These are phyloP conservation scores for Eumeta japonica DNA, from an alignment of 1,140 invertebrate genomes.

Conservation along the genomic window DNA sequence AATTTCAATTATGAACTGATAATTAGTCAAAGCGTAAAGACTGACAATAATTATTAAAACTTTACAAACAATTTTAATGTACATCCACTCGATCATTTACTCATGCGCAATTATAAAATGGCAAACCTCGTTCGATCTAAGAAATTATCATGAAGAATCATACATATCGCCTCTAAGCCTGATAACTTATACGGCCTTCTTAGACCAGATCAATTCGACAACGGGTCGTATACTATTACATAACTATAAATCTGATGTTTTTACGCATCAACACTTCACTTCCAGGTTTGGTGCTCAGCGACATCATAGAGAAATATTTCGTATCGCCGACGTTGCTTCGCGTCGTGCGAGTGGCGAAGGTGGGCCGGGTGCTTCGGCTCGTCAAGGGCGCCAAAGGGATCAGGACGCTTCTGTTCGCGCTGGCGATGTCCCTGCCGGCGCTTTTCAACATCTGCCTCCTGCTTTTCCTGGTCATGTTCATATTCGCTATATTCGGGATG, in stretches of 20 bases:
- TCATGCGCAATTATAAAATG: too few relatives aligned
- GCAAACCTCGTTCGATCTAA: too few relatives aligned
- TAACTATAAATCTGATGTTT: not conserved
- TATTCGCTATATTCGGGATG: slow-evolving; percentile 99
- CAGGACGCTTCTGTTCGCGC: slow-evolving; percentile 91
- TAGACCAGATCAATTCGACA: too few relatives aligned
- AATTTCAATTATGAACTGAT: too few relatives aligned
- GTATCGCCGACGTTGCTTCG: slow-evolving; percentile 95
- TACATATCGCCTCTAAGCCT: too few relatives aligned
- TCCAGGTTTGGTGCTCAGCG: slow-evolving; percentile 89
- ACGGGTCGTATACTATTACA: too few relatives aligned
- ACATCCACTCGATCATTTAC: too few relatives aligned
- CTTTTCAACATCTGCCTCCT: slow-evolving; percentile 98
- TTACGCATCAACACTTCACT: not conserved
- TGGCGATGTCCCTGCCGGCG: slow-evolving; percentile 97
- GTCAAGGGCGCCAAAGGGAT: slow-evolving; percentile 98
- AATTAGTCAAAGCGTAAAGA: too few relatives aligned
- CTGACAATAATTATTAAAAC: too few relatives aligned
- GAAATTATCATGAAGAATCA: too few relatives aligned
- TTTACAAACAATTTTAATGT: too few relatives aligned
- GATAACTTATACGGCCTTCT: too few relatives aligned
- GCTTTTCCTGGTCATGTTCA: slow-evolving; percentile 98
- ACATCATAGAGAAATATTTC: slow-evolving; percentile 96
- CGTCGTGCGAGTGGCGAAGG: slow-evolving; percentile 96
- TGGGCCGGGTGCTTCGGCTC: slow-evolving; percentile 92